Evolutionary conservation across 2,797 vertebrate genomes (phyloP).

Genomic region (Catamblyrhynchus diadema): DNA sequence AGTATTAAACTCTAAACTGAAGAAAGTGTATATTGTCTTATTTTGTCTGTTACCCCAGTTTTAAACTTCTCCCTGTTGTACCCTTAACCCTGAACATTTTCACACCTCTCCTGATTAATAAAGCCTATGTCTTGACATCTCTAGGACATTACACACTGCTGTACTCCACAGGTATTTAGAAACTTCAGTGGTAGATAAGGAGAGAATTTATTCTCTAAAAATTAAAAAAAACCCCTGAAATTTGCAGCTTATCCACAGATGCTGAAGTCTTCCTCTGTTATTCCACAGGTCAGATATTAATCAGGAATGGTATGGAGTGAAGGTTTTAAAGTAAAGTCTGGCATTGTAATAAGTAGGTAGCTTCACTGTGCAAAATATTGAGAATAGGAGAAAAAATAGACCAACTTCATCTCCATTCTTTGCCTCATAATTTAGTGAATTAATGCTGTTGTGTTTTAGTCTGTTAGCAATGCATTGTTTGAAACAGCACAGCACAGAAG

Average conservation of each 20-base stretch:
- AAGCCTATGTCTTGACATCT: background rate
- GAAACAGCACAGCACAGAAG: background rate
- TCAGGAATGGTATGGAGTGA: background rate
- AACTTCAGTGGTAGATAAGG: background rate
- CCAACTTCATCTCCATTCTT: background rate
- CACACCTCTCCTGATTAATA: background rate
- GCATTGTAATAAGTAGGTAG: background rate
- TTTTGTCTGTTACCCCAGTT: background rate
- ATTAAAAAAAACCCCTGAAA: background rate
- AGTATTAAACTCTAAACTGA: background rate
- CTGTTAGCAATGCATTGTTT: background rate
- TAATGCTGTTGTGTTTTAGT: background rate
- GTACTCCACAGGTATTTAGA: background rate
- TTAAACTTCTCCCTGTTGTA: background rate
- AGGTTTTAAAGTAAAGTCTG: background rate
- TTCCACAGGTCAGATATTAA: background rate
- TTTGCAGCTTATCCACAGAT: background rate
- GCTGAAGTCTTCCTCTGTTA: background rate
- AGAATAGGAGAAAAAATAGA: background rate
- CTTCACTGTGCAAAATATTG: background rate
- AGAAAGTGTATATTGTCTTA: background rate
- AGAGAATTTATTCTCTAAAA: background rate
- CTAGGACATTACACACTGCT: background rate
- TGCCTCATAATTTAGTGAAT: background rate
- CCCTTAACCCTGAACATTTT: background rate